phyloP scores from a whole-genome alignment of 2,888 invertebrate genomes.

The Electrophaes corylata region DNA sequence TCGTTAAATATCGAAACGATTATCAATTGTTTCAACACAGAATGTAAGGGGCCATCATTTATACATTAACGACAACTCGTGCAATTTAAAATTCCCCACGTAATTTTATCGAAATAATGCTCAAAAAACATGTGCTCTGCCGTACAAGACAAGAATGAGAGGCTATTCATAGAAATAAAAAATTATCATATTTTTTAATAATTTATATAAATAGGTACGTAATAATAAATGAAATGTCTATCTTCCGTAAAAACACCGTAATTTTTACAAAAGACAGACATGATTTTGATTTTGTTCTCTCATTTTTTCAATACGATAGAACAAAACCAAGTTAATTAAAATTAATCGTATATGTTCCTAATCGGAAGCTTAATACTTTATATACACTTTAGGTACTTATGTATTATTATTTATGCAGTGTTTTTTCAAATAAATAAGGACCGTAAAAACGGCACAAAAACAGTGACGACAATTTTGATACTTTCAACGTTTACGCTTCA shows the following conservation, averaged over 20 bases:
- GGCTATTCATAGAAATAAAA: neutral
- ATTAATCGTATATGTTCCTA: conserved; percentile 10
- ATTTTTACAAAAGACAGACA: conserved; percentile 26
- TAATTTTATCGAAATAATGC: too few species aligned
- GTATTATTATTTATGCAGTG: too few species aligned
- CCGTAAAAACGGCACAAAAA: neutral
- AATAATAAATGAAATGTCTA: conserved; percentile 15
- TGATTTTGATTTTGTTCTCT: conserved; percentile 24
- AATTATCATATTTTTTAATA: neutral
- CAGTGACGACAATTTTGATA: neutral
- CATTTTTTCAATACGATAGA: conserved; percentile 1
- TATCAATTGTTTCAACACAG: too few species aligned
- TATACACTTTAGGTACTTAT: conserved; percentile 10
- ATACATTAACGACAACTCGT: too few species aligned
- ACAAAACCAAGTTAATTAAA: conserved; percentile 22
- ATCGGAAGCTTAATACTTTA: neutral
- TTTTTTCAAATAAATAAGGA: neutral
- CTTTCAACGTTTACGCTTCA: neutral
- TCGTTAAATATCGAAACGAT: too few species aligned
- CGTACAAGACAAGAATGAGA: neutral
- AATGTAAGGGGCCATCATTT: too few species aligned
- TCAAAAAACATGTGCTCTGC: too few species aligned
- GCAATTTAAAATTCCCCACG: too few species aligned
- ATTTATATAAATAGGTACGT: neutral
- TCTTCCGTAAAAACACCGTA: conserved; percentile 12